Conservation (phyloP, 2,797 vertebrate genomes). For the Microcaecilia unicolor region DNA sequence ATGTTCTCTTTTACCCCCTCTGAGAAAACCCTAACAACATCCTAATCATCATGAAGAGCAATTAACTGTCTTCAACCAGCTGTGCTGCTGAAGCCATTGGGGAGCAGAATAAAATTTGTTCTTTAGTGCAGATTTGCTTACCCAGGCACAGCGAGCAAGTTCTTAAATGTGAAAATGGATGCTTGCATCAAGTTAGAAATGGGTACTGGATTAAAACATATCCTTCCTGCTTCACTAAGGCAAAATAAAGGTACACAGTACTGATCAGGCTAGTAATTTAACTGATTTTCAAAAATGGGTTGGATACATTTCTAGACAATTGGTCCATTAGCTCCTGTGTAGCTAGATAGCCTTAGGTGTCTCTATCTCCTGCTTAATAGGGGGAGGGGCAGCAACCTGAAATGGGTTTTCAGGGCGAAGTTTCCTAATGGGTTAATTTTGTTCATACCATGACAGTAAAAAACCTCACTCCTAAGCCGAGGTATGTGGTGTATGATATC, state of each 20-base stretch:
- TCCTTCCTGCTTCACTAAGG: background rate
- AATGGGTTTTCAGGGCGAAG: too few relatives aligned
- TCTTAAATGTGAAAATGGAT: conserved; percentile 1
- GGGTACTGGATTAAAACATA: conserved; percentile 2
- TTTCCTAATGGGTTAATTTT: too few relatives aligned
- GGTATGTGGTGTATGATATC: too few relatives aligned
- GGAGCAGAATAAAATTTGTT: conserved; percentile 13
- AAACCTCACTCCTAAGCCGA: too few relatives aligned
- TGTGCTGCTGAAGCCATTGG: conserved; percentile 26
- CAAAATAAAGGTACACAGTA: background rate
- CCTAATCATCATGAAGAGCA: conserved; percentile 35
- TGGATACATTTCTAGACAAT: too few relatives aligned
- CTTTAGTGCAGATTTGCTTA: conserved; percentile 3
- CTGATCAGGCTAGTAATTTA: too few relatives aligned
- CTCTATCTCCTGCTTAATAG: too few relatives aligned
- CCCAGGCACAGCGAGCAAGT: conserved; percentile 4
- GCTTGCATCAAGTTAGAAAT: conserved; percentile 5
- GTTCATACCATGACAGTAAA: too few relatives aligned
- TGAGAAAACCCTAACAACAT: conserved; percentile 26
- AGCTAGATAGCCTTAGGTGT: too few relatives aligned
- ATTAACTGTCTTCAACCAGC: conserved; percentile 37
- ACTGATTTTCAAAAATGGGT: too few relatives aligned
- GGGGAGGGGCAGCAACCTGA: too few relatives aligned
- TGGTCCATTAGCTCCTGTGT: too few relatives aligned
- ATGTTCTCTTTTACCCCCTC: conserved; percentile 21